phyloP scores from a whole-genome alignment of 2,113 vertebrate genomes.

The Macroglossus sobrinus region DNA sequence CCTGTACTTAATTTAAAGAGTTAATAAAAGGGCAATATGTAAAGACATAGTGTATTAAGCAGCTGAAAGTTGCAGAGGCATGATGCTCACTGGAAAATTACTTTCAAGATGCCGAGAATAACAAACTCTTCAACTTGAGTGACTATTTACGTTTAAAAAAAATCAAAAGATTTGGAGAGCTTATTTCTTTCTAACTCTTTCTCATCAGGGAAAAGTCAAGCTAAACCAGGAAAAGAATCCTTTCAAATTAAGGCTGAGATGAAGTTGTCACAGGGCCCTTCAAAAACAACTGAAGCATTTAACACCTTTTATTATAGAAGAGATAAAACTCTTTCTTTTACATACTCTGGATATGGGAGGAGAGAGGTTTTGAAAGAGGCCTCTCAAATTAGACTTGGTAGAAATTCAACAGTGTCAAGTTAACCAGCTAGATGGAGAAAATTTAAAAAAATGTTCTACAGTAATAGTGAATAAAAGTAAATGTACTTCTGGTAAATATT shows the following conservation, averaged over 20 bases:
- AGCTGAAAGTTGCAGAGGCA: background rate
- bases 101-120: background rate
- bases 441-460: background rate
- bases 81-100: background rate
- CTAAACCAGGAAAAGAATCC: background rate
- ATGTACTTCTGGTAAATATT: background rate
- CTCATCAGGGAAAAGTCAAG: background rate
- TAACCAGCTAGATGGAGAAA: background rate
- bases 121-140: background rate
- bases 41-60: background rate
- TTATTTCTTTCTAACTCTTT: background rate
- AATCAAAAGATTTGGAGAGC: background rate
- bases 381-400: background rate
- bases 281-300: background rate
- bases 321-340: background rate
- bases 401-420: constrained; percentile 1
- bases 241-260: constrained; percentile 36
- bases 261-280: background rate
- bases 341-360: background rate
- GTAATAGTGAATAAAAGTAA: background rate
- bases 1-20: background rate
- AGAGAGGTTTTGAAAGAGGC: background rate
- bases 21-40: background rate
- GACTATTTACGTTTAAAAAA: background rate
- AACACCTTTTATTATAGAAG: background rate